These are phyloP conservation scores for Acanthisitta chloris DNA, from an alignment of 2,113 vertebrate genomes.

Conservation along the genomic window DNA sequence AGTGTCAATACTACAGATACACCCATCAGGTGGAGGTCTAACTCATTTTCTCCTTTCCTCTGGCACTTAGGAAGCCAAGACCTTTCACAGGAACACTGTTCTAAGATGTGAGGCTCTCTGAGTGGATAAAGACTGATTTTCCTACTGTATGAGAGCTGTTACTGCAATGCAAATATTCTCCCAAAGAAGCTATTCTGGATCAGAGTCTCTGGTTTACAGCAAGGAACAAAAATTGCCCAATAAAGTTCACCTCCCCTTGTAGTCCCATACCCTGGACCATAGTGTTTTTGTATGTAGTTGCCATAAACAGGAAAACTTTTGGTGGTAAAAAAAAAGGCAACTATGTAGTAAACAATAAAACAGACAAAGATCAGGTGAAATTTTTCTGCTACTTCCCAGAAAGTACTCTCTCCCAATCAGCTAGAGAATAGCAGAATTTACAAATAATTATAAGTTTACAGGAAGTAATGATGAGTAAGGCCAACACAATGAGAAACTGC, in stretches of 20 bases:
- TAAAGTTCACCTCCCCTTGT: no score
- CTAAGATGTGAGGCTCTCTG: background rate
- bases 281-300: background rate
- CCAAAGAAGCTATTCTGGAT: background rate
- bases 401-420: background rate
- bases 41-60: background rate
- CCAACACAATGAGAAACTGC: background rate
- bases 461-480: no score
- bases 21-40: background rate
- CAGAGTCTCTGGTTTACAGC: background rate
- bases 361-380: background rate
- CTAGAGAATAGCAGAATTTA: background rate
- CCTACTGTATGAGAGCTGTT: background rate
- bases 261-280: no score
- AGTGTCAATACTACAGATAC: fast-evolving
- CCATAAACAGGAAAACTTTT: background rate
- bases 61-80: background rate
- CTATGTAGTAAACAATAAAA: background rate
- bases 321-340: background rate
- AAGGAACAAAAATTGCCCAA: background rate
- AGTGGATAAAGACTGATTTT: background rate
- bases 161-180: background rate
- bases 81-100: background rate
- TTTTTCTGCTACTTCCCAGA: background rate
- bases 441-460: background rate